phyloP scores from a whole-genome alignment of 1,140 invertebrate species.

The Bombus picipes region DNA sequence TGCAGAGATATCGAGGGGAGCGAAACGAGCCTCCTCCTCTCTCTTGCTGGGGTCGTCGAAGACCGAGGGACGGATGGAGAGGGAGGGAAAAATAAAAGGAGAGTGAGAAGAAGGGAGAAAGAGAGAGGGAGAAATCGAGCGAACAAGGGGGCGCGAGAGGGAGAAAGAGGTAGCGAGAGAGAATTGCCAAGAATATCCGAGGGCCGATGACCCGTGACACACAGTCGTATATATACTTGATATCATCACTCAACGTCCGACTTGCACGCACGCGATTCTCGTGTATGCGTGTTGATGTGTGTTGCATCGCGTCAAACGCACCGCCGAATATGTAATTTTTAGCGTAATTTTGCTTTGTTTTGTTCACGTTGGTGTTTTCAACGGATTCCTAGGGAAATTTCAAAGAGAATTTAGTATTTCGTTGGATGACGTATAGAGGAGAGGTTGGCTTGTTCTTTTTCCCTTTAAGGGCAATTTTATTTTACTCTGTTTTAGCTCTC shows the following conservation, averaged over 20 bases:
- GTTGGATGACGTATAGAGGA: no score
- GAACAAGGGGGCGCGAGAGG: conserved; percentile 14
- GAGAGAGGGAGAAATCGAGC: conserved; percentile 25
- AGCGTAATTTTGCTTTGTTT: background rate
- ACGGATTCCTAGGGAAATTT: no score
- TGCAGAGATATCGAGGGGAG: conserved; percentile 31
- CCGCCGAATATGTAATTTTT: conserved; percentile 1
- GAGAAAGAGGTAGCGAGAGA: conserved; percentile 38
- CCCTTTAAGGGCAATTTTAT: no score
- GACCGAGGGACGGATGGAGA: background rate
- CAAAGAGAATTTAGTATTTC: no score
- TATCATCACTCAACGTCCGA: conserved; percentile 57
- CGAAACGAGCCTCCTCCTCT: conserved; percentile 11
- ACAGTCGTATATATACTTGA: conserved; percentile 57
- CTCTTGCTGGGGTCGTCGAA: conserved; percentile 4
- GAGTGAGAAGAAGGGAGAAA: background rate
- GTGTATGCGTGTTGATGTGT: background rate
- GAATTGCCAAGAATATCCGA: conserved; percentile 63
- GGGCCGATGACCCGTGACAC: conserved; percentile 66
- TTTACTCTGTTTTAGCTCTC: no score
- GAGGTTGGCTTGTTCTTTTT: no score
- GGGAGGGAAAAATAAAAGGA: conserved; percentile 9
- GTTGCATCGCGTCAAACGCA: conserved; percentile 22
- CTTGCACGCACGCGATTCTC: conserved; percentile 28
- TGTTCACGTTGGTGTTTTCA: background rate